Evolutionary conservation across 2,797 vertebrate genomes (phyloP).

Genomic region (Syndactyla subalaris): DNA sequence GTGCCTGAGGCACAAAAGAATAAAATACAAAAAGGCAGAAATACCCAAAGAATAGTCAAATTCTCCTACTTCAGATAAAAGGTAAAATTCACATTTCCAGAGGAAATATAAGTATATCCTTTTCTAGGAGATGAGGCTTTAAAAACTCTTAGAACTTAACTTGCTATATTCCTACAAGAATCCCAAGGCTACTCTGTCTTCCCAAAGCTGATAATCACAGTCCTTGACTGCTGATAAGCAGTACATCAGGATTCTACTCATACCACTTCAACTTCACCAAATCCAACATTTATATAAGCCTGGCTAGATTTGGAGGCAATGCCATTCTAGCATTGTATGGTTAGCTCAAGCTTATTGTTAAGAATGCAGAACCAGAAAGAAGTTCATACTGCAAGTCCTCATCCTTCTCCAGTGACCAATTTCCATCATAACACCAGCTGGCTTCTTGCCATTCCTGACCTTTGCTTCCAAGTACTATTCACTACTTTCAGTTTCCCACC

Average conservation of each 20-base stretch:
- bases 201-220: neutral
- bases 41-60: neutral
- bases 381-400: neutral
- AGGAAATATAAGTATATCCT: neutral
- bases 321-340: neutral
- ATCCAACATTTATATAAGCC: neutral
- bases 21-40: neutral
- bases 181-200: neutral
- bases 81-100: neutral
- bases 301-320: neutral
- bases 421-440: neutral
- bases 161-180: neutral
- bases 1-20: neutral
- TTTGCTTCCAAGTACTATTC: neutral
- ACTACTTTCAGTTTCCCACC: neutral
- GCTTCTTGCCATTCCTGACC: neutral
- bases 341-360: neutral
- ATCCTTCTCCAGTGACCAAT: neutral
- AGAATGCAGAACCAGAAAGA: neutral
- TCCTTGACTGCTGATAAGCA: neutral
- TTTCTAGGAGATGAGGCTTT: neutral
- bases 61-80: neutral
- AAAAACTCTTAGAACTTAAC: neutral
- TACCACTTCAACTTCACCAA: neutral
- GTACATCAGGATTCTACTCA: neutral